Base-by-base conservation (phyloP, 2,888 invertebrate genomes). In the Onchidella celtica region DNA sequence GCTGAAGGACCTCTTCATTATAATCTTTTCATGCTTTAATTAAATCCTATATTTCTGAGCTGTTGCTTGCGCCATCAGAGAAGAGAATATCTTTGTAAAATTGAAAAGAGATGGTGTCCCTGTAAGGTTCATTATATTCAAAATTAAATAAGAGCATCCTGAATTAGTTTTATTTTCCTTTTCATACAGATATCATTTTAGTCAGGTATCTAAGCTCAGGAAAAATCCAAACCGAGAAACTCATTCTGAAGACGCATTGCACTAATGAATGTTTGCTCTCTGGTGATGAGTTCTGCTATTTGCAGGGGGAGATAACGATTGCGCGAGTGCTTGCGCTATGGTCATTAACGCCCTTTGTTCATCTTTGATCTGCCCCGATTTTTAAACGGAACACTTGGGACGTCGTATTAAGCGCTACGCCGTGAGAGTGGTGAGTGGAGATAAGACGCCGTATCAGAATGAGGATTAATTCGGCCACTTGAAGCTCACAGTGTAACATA, bases 331-430 rank as follows among this genome's bases (percentile, higher is more conserved):
- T 14, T 69, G 69, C 40, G 17, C 3, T 9, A 3, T 32, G 9
- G 40, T 40, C 38, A 70, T 78, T 78, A 69, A 55, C 34, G 27
- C 59, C 61, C 38, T 78, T 78, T 78, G 78, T 78, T 78, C 29
- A 59, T 57, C 78, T 78, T 78, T 78, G 70, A 78, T 78, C 61
- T 78, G n/a, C 38, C 27, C 21, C 32, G 77, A 55, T 68, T 34
- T 55, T 1, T 47, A 65, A 29, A 66, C 65, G 29, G 69, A 32
- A n/a, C 77, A 47, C 55, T 68, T 68, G 34, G 29, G 24, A 63
- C 34, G 66, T 24, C 70, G 65, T 27, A 38, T 3, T 55, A 27
- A 55, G 55, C 32, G 14, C 24, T 17, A 32, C 36, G 1, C 27
- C 72, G 17, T 27, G 24, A 47, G 57, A 32, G 47, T 63, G 40